Base-by-base conservation (phyloP, 2,797 vertebrate species). In the Helostoma temminkii region DNA sequence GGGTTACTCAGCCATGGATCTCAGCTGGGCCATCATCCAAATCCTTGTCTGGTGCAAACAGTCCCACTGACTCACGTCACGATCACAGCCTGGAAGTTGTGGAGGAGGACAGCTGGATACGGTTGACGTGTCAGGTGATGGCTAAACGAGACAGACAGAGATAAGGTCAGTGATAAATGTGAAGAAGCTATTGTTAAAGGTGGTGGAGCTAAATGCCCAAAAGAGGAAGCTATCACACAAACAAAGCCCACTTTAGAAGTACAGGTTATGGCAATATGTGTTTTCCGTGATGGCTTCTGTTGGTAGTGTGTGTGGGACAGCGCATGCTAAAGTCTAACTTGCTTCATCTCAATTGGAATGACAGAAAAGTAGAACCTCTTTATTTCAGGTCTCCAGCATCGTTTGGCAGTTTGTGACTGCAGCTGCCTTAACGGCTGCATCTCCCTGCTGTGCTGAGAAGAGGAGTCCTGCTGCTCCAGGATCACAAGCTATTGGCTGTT, bases 391-490 rank as follows among this genome's bases (percentile, higher is more conserved):
- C 28, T 43, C 48, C 16, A 19, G 22, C 45, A 4, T 16, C 54
- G 52, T 37, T 32, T 15, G 45, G 5, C 39, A 47, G 34, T 19
- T 46, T 55, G 48, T 24, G 57, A 71, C 36, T 30, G 25, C 61
- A 39, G 68, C 47, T 18, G 2, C 71, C n/a, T 54, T 22, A 30
- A n/a, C n/a, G n/a, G 68, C 73, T 11, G 69, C 26, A 19, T 34
- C 60, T 58, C 34, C 64, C 77, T 34, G 69, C 69, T 69, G 80
- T 0, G 65, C 25, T 28, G 26, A 56, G 45, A 30, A 49, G 66
- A 72, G 71, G 63, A 39, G 45, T 43, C 76, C 78, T 56, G 81
- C 76, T 80, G 84, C 18, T 72, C 64, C 48, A 61, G 50, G 64
- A 66, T 78, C 59, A 82, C 70, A 73, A 66, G 56, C 74, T 47